Evolutionary conservation across 2,888 invertebrate species (phyloP).

Genomic region (Epinotia bilunana): DNA sequence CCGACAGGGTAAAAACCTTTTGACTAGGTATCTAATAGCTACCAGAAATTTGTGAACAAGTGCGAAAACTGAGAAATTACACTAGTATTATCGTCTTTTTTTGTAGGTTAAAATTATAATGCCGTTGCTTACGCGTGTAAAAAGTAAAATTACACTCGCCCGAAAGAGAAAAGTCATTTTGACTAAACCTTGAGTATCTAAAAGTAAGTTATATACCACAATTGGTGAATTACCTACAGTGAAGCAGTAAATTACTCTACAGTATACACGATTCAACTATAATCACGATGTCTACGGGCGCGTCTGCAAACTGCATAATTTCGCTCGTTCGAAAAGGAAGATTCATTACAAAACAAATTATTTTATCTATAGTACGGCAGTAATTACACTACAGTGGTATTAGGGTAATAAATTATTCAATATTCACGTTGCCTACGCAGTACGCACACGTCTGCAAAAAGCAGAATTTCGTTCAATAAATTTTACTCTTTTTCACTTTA

Average conservation of each 20-base stretch:
- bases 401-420: background rate
- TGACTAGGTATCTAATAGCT: too few species aligned
- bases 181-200: too few species aligned
- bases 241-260: too few species aligned
- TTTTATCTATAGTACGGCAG: too few species aligned
- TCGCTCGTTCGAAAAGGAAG: constrained; percentile 36
- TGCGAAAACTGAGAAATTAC: too few species aligned
- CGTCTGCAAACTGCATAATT: background rate
- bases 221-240: too few species aligned
- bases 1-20: constrained; percentile 39
- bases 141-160: constrained; percentile 15
- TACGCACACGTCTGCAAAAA: background rate
- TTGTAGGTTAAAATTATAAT: too few species aligned
- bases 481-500: too few species aligned
- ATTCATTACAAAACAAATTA: background rate
- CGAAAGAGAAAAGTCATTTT: constrained; percentile 30
- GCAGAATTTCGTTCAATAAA: constrained; percentile 17
- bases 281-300: background rate
- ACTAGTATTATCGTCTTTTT: too few species aligned
- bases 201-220: too few species aligned
- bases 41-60: too few species aligned
- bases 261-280: background rate
- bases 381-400: too few species aligned
- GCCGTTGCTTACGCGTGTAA: background rate
- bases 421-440: background rate